Percentiles rank a stretch among this genome's conserved stretches.
Conservation (phyloP, 1,140 invertebrate species). For the Proctacanthus coquilletti region DNA sequence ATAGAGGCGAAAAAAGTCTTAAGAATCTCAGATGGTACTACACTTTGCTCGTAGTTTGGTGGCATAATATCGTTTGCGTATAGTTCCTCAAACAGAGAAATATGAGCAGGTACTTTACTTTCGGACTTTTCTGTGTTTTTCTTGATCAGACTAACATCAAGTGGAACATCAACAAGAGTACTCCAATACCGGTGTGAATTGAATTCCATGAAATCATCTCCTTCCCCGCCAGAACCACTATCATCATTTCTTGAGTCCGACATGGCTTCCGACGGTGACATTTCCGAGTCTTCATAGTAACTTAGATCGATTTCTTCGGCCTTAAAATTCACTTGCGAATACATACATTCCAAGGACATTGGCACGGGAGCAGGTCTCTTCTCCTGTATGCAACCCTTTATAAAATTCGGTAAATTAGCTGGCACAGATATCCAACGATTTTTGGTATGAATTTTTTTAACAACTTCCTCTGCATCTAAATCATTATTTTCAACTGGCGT, state of each 20-base stretch:
- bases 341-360: not conserved
- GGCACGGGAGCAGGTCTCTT: not conserved
- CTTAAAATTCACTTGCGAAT: not conserved
- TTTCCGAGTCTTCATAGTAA: not conserved
- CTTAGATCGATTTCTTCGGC: no score
- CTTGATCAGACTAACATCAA: not conserved
- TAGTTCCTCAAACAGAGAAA: no score
- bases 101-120: not conserved
- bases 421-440: no score
- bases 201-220: not conserved
- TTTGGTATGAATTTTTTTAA: no score
- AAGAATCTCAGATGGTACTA: not conserved
- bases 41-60: not conserved
- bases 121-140: not conserved
- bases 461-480: no score
- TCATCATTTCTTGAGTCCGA: not conserved
- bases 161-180: not conserved
- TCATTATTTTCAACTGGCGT: not conserved
- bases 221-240: not conserved
- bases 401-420: no score
- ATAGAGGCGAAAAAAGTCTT: not conserved
- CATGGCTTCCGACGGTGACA: not conserved
- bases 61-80: no score
- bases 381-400: no score
- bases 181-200: not conserved